phyloP scores from a whole-genome alignment of 2,888 invertebrate species.

The Marasmarcha lunaedactyla region DNA sequence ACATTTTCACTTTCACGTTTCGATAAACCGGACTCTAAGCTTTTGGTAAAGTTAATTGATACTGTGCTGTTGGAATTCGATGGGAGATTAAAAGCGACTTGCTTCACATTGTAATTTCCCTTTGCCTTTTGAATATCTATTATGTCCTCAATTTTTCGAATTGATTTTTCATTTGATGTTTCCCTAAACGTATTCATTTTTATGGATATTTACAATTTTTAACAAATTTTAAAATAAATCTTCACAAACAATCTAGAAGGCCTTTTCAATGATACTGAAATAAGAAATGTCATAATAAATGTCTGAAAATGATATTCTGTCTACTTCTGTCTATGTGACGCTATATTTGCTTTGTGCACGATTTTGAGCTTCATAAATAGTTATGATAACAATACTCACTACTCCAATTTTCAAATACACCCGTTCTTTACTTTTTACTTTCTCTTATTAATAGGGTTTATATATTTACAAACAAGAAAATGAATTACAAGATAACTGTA shows the following conservation, averaged over 20 bases:
- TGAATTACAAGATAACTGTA: too few relatives aligned
- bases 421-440: too few relatives aligned
- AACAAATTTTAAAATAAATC: constrained; percentile 16
- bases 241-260: constrained; percentile 17
- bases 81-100: constrained; percentile 46
- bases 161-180: constrained; percentile 25
- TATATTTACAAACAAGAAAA: too few relatives aligned
- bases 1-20: constrained; percentile 22
- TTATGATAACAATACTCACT: too few relatives aligned
- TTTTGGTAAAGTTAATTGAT: constrained; percentile 32
- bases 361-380: too few relatives aligned
- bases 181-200: constrained; percentile 12
- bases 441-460: too few relatives aligned
- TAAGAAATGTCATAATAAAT: not conserved
- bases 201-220: constrained; percentile 24
- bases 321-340: too few relatives aligned
- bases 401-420: too few relatives aligned
- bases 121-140: constrained; percentile 57
- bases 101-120: constrained; percentile 35
- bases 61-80: constrained; percentile 28
- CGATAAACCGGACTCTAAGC: constrained; percentile 40
- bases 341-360: too few relatives aligned
- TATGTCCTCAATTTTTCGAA: constrained; percentile 56
- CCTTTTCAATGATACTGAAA: constrained; percentile 5
- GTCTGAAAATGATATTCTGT: too few relatives aligned